Percentiles rank a stretch among this genome's conserved stretches.
phyloP scores from a whole-genome alignment of 2,888 invertebrate genomes.

The Cosmia trapezina region DNA sequence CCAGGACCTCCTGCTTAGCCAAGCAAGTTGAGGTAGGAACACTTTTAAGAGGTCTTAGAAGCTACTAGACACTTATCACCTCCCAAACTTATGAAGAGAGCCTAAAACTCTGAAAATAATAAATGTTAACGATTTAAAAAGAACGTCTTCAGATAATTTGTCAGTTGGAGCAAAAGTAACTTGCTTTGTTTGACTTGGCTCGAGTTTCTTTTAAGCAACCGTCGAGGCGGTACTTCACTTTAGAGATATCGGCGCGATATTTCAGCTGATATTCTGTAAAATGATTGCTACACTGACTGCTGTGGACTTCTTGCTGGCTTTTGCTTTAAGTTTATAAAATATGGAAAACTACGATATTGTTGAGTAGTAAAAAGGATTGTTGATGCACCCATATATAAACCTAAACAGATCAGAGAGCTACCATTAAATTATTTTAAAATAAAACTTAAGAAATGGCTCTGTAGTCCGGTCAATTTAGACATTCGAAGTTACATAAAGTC shows the following conservation, averaged over 20 bases:
- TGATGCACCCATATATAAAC: background rate
- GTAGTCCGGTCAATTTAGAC: too few relatives aligned
- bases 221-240: slow-evolving; percentile 1
- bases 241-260: slow-evolving; percentile 29
- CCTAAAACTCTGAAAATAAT: slow-evolving; percentile 38
- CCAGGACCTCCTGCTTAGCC: too few relatives aligned
- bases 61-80: background rate
- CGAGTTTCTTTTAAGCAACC: slow-evolving; percentile 21
- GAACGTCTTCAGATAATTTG: slow-evolving; percentile 40
- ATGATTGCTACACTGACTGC: slow-evolving; percentile 49
- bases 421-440: too few relatives aligned
- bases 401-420: too few relatives aligned
- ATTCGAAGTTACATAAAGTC: too few relatives aligned
- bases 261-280: slow-evolving; percentile 35
- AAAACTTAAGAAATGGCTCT: too few relatives aligned
- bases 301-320: slow-evolving; percentile 14
- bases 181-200: slow-evolving; percentile 54
- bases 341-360: slow-evolving; percentile 4
- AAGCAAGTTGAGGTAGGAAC: too few relatives aligned
- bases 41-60: too few relatives aligned
- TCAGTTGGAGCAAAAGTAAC: slow-evolving; percentile 39
- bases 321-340: slow-evolving; percentile 12
- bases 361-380: background rate
- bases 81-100: slow-evolving; percentile 1
- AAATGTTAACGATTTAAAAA: slow-evolving; percentile 35